Evolutionary conservation across 2,113 vertebrate species (phyloP), one percentile per base, ranked within the genome.

Genomic region (Ptilorrhoa leucosticta): DNA sequence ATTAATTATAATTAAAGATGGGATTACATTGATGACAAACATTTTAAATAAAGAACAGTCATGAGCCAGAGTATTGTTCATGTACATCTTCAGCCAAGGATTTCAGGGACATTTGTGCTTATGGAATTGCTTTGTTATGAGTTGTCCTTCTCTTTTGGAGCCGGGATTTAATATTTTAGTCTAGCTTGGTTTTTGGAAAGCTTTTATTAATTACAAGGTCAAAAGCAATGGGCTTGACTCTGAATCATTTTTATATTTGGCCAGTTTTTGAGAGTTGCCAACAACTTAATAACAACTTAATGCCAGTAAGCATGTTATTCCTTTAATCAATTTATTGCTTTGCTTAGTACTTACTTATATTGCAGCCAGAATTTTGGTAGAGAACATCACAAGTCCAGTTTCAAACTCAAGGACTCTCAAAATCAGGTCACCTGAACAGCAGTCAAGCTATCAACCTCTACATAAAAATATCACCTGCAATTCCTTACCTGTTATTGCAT

Each of bases 21-120:
- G 82, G 60, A 93, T 96, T 97, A 95, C 42, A 35, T 42, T 70
- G 93, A 89, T 96, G 91, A 93, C 93, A 94, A 90, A 90, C 69
- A 93, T 92, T 93, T 94, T 95, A 81, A 96, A 93, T 78, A 40
- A 54, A 86, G 89, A 85, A 57, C 17, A 70, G 31, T 71, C 51
- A 45, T 40, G 76, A 92, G 85, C 93, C 94, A 96, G 79, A 61
- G 39, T 88, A 90, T 93, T 93, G 84, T 96, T 95, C 83, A 68
- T 56, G 37, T 78, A 31, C 31, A 22, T 94, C 91, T 96, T 90
- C 31, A 92, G 92, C 94, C 76, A 97, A 92, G 93, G 76, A 81
- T 96, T 96, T 95, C 44, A 80, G 79, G 51, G 93, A 89, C 88
- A 92, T 92, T 92, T 94, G 60, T 83, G 68, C 82, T 89, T 93